Evolutionary conservation across 2,113 vertebrate genomes (phyloP).

Genomic region (Geococcyx californianus): DNA sequence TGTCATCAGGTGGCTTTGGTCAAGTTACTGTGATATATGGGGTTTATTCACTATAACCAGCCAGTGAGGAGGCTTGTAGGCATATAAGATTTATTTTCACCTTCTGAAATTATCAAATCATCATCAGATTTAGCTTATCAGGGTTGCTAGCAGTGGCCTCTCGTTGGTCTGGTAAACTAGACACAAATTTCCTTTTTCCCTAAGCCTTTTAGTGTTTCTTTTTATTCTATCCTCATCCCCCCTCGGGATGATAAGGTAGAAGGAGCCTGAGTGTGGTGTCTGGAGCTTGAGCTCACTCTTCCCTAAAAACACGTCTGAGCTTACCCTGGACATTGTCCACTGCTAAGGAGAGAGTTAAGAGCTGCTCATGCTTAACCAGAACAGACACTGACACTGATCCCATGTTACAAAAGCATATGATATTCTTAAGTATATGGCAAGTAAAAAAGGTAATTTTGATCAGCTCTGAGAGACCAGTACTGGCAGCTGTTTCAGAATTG

Average conservation of each 20-base stretch:
- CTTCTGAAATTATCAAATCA: neutral
- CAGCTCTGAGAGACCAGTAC: neutral
- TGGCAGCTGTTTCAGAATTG: slow-evolving; percentile 4
- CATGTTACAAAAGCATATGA: neutral
- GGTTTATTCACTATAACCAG: neutral
- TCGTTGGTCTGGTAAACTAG: neutral
- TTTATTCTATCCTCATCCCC: neutral
- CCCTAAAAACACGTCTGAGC: neutral
- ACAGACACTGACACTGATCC: neutral
- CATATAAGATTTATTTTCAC: neutral
- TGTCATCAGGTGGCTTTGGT: neutral
- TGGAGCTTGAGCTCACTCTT: neutral
- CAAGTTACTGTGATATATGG: accelerated
- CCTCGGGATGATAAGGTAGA: neutral
- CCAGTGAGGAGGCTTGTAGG: neutral
- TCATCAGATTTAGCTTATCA: neutral
- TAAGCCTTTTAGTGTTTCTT: neutral
- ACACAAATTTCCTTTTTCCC: neutral
- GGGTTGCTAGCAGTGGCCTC: neutral
- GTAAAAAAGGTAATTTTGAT: neutral
- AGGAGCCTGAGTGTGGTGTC: neutral
- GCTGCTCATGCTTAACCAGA: neutral
- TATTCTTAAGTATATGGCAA: neutral
- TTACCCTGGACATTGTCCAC: neutral
- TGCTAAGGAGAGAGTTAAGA: neutral